Evolutionary conservation across 2,797 vertebrate species (phyloP).

Genomic region (Cephalopachus bancanus): DNA sequence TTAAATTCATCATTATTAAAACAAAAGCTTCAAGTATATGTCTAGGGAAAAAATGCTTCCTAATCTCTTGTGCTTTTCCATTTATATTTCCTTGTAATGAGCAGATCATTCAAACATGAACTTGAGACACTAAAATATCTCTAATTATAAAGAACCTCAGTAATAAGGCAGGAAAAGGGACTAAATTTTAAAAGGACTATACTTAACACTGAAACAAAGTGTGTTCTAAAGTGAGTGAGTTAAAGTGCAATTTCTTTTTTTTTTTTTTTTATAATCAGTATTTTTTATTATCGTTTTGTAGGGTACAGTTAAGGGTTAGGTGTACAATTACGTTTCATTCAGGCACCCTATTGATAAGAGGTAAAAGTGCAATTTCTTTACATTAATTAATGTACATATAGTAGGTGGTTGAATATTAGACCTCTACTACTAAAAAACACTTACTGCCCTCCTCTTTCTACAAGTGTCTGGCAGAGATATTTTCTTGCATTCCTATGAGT

Average conservation of each 20-base stretch:
- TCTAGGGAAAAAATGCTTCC: background rate
- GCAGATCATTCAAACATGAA: slow-evolving; percentile 20
- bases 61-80: slow-evolving; percentile 30
- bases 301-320: too few species aligned
- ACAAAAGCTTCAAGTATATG: background rate
- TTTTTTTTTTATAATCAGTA: too few species aligned
- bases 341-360: too few species aligned
- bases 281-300: too few species aligned
- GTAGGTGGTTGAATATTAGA: background rate
- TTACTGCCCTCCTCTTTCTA: slow-evolving; percentile 98
- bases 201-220: slow-evolving; percentile 42
- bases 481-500: slow-evolving; percentile 98
- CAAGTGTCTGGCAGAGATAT: slow-evolving; percentile 98
- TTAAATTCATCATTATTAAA: slow-evolving; percentile 35
- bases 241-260: background rate
- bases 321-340: too few species aligned
- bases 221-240: background rate
- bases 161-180: background rate
- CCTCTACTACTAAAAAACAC: slow-evolving; percentile 78
- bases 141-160: background rate
- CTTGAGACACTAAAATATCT: background rate
- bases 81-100: slow-evolving; percentile 47
- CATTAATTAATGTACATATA: background rate
- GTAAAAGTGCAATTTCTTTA: background rate
- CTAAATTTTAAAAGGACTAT: background rate